These are phyloP conservation scores for Diabrotica virgifera DNA, from an alignment of 1,140 invertebrate genomes.

Conservation along the genomic window DNA sequence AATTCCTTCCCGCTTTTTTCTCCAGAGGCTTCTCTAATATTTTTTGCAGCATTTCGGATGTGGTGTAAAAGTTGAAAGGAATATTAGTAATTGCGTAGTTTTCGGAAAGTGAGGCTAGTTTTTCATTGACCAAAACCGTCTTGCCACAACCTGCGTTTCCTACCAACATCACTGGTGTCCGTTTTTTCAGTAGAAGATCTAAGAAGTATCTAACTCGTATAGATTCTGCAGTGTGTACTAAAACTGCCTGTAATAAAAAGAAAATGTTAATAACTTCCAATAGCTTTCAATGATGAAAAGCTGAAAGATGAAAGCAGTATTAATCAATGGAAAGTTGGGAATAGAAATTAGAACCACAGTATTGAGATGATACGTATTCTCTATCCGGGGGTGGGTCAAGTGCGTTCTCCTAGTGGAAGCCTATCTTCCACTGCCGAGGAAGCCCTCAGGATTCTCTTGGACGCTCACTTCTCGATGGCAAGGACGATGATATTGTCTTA, in stretches of 20 bases:
- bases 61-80: conserved; percentile 96
- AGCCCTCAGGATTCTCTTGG: no score
- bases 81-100: conserved; percentile 87
- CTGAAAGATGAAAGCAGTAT: no score
- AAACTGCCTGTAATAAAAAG: conserved; percentile 61
- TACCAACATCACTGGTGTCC: conserved; percentile 90
- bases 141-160: conserved; percentile 90
- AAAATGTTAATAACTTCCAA: background rate
- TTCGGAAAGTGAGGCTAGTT: conserved; percentile 77
- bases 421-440: no score
- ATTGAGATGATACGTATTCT: no score
- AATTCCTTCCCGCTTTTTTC: conserved; percentile 95
- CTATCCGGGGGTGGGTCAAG: no score
- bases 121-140: conserved; percentile 84
- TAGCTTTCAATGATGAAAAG: no score
- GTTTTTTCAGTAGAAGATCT: conserved; percentile 82
- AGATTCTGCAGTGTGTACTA: conserved; percentile 94
- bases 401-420: no score
- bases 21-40: conserved; percentile 94
- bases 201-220: conserved; percentile 87
- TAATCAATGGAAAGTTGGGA: no score
- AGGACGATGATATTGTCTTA: no score
- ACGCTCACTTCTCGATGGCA: no score
- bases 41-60: conserved; percentile 94
- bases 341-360: no score